Conservation (phyloP, 2,113 vertebrate genomes). For the Oreochromis aureus region DNA sequence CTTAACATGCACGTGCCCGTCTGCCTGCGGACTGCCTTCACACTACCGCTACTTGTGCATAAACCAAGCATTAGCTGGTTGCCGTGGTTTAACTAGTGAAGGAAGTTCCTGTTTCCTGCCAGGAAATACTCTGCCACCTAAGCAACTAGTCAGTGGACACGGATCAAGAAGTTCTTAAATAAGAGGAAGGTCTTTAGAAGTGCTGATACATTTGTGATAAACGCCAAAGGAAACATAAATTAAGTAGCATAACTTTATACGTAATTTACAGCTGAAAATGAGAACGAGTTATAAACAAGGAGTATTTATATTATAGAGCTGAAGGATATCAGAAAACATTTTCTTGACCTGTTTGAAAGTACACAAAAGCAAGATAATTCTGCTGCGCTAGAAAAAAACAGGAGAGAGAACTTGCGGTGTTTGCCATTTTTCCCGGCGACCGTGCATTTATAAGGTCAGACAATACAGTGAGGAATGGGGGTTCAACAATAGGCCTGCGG, state of each 20-base stretch:
- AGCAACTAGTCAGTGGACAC: not conserved
- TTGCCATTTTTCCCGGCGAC: slow-evolving; percentile 20
- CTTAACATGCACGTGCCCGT: not conserved
- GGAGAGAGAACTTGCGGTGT: not conserved
- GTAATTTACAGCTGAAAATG: not conserved
- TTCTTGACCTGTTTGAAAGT: not conserved
- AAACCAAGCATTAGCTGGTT: not conserved
- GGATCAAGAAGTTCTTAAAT: not conserved
- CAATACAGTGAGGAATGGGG: slow-evolving; percentile 61
- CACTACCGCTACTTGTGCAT: not conserved
- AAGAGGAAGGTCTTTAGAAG: not conserved
- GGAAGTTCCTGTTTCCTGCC: not conserved
- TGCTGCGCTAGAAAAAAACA: not conserved
- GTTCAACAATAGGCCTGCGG: slow-evolving; percentile 43
- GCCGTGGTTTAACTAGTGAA: not conserved
- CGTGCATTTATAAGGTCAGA: slow-evolving; percentile 54
- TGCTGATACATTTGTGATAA: not conserved
- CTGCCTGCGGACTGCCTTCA: not conserved
- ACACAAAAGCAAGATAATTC: not conserved
- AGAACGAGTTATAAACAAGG: not conserved
- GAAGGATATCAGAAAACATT: not conserved
- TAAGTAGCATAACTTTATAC: not conserved
- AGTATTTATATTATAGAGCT: not conserved
- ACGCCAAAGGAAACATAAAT: not conserved
- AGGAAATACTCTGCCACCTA: not conserved